These are phyloP conservation scores for Oreochromis mossambicus DNA, from an alignment of 2,797 vertebrate genomes.

Conservation along the genomic window DNA sequence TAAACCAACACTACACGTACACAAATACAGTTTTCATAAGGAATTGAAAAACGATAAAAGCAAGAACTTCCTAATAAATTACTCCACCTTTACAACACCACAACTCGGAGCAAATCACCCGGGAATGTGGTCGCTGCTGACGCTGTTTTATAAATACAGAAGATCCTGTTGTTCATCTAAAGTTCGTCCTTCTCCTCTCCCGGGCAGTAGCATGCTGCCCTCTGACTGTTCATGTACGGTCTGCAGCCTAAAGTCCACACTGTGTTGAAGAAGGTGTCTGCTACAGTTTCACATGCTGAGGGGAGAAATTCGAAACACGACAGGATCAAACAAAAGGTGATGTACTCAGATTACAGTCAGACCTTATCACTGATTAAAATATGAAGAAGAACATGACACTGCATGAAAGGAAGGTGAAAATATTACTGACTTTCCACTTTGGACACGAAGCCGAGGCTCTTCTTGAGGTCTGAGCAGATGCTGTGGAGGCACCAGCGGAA, in stretches of 20 bases:
- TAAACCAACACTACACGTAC: background rate
- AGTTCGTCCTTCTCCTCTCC: constrained; percentile 91
- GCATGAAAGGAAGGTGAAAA: background rate
- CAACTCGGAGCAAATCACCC: background rate
- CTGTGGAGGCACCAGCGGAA: constrained; percentile 98
- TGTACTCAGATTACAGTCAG: rapidly evolving
- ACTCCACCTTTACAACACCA: background rate
- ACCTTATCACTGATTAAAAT: rapidly evolving
- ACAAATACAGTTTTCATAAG: background rate
- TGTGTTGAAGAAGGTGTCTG: constrained; percentile 89
- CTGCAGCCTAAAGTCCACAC: constrained; percentile 94
- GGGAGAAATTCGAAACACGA: constrained; percentile 13
- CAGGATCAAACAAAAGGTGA: background rate
- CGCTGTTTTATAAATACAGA: background rate
- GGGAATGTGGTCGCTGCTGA: background rate
- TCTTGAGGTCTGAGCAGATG: constrained; percentile 96
- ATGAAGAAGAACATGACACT: rapidly evolving
- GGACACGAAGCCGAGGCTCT: constrained; percentile 94
- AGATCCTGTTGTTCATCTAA: constrained; percentile 38
- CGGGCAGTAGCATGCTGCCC: constrained; percentile 83
- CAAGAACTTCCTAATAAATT: constrained; percentile 51
- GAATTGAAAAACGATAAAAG: background rate
- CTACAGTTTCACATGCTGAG: constrained; percentile 84
- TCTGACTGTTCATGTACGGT: constrained; percentile 95
- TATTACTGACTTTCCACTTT: constrained; percentile 88